phyloP scores from a whole-genome alignment of 1,140 invertebrate species.

The Goniozus legneri region DNA sequence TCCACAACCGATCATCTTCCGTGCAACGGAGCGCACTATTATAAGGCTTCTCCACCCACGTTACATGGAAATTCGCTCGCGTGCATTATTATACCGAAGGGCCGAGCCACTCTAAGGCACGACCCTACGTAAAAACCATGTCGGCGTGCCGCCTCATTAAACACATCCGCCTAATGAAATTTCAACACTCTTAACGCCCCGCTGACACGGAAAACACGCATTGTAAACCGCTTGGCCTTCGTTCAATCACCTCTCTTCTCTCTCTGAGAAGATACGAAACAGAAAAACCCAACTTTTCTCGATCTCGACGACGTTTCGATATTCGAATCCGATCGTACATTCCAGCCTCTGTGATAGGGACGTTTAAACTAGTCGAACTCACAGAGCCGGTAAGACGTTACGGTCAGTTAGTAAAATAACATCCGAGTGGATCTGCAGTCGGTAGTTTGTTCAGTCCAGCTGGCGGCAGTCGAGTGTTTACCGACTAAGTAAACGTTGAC shows the following conservation, averaged over 20 bases:
- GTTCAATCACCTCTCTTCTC: no score
- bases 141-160: slow-evolving; percentile 36
- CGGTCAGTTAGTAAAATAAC: no score
- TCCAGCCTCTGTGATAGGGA: slow-evolving; percentile 7
- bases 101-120: slow-evolving; percentile 34
- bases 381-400: background rate
- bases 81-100: no score
- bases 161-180: slow-evolving; percentile 39
- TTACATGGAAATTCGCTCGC: slow-evolving; percentile 35
- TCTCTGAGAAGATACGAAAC: no score
- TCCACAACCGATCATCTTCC: slow-evolving; percentile 26
- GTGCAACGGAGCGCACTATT: slow-evolving; percentile 21
- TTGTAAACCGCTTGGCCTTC: no score
- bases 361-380: background rate
- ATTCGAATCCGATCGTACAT: slow-evolving; percentile 12
- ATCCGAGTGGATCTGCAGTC: no score
- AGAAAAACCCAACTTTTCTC: slow-evolving; percentile 47
- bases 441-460: no score
- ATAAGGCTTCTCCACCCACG: slow-evolving; percentile 28
- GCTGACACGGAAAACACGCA: slow-evolving; percentile 31
- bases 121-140: slow-evolving; percentile 32
- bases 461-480: no score
- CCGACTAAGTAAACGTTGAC: no score
- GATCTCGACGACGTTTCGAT: slow-evolving; percentile 27
- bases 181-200: slow-evolving; percentile 41